These are phyloP conservation scores for Chrysodeixis includens DNA, from an alignment of 2,888 invertebrate genomes.

Conservation along the genomic window DNA sequence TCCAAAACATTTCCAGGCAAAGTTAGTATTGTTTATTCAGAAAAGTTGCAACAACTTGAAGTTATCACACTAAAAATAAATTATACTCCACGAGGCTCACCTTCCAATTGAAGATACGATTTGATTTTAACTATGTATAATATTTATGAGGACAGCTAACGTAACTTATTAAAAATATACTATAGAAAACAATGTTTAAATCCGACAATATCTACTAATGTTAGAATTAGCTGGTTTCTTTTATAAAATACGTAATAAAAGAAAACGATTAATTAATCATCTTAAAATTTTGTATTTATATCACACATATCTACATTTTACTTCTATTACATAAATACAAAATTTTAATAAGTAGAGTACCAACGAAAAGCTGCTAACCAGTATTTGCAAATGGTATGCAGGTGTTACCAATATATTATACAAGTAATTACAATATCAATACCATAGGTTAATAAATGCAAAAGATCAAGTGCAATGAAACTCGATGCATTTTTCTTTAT, in stretches of 20 bases:
- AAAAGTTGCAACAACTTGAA: slow-evolving; percentile 86
- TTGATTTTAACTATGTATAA: slow-evolving; percentile 81
- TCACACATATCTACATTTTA: slow-evolving; percentile 89
- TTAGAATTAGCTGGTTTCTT: slow-evolving; percentile 83
- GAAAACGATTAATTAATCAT: slow-evolving; percentile 84
- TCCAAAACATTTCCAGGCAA: slow-evolving; percentile 83
- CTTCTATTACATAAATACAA: slow-evolving; percentile 90
- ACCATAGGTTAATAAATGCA: slow-evolving; percentile 90
- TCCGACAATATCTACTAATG: slow-evolving; percentile 81
- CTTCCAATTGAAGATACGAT: slow-evolving; percentile 77
- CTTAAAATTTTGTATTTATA: slow-evolving; percentile 90
- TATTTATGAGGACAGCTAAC: slow-evolving; percentile 81
- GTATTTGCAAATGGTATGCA: slow-evolving; percentile 87
- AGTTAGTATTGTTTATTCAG: slow-evolving; percentile 88
- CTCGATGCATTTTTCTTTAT: slow-evolving; percentile 77
- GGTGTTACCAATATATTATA: slow-evolving; percentile 88
- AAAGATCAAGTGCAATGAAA: slow-evolving; percentile 89
- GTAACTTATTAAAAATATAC: slow-evolving; percentile 85
- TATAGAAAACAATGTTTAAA: slow-evolving; percentile 85
- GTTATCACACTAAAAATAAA: slow-evolving; percentile 88
- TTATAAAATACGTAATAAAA: slow-evolving; percentile 85
- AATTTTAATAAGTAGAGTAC: slow-evolving; percentile 86
- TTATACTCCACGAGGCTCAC: slow-evolving; percentile 84
- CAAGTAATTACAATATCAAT: slow-evolving; percentile 90
- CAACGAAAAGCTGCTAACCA: slow-evolving; percentile 89